Base-by-base conservation (phyloP, 2,888 invertebrate species). In the Oxycera nigricornis region DNA sequence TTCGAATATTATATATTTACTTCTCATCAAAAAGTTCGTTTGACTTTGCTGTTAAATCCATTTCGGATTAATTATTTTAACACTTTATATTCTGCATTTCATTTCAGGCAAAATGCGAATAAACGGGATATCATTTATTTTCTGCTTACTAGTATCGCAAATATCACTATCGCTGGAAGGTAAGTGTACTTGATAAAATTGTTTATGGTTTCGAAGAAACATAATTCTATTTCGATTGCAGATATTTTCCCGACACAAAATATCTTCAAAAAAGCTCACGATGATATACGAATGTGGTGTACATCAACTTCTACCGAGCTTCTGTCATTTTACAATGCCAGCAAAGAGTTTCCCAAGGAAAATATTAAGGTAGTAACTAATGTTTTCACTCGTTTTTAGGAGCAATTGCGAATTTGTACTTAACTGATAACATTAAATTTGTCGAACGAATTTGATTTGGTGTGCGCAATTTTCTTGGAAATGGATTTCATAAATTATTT, bases 271-370 rank as follows among this genome's bases (percentile, higher is more conserved):
- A 55, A 67, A 62, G 72, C 65, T 11, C 61, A 68, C n/a, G 72
- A 70, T 14, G 59, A 73, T 11, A 52, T 76, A 46, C 41, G 73
- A 31, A 72, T 76, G 4, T 74, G 39, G 20, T 76, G 76, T 26
- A 14, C 39, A 26, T 41, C 46, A 1, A 55, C 72, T 50, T 76
- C 75, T 74, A 68, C 41, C 52, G 68, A 61, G 65, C 39, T 55
- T 39, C 61, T 75, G 68, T 76, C 46, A 7, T 35, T 74, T 65
- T 75, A 72, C 20, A 57, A 57, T 26, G 73, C 22, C 11, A 22
- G 26, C 7, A 22, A 26, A 35, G 73, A 75, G 55, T 52, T 76
- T 61, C 68, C 74, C 9, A n/a, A 46, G 11, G 68, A 76, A 7
- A 61, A 35, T 31, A 68, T 74, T 22, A 22, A 17, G 61, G 76